Base-by-base conservation (phyloP, 1,140 invertebrate genomes). In the Ceratina calcarata region DNA sequence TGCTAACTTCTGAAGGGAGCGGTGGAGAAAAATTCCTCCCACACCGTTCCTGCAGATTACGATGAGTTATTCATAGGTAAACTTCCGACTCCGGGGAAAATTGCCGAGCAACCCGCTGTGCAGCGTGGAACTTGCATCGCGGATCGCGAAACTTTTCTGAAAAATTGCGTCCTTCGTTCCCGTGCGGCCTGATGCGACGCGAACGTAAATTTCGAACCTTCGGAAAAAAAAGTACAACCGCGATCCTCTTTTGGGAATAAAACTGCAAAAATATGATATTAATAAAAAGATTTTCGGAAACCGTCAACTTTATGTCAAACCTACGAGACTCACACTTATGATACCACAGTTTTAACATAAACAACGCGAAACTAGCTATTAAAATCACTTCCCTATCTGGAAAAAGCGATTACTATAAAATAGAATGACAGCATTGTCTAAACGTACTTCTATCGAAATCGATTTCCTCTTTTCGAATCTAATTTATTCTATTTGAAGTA, bases 61-160 rank as follows among this genome's bases (percentile, higher is more conserved):
- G 49, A 77, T 70, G 57, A 71, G 75, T 78, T 71, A 71, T 78
- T 71, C 75, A 62, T 78, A 71, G 75, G 49, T 70, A 70, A 78
- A 77, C 66, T 77, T 70, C 15, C n/a, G 24, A 6, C 13, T 16
- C 22, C 15, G 16, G 8, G 75, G 58, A 55, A 71, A 78, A 78
- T 64, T 71, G 58, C 75, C 20, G 45, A 66, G 18, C 51, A 74
- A 65, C 57, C 51, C 57, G 18, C 51, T 22, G 32, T 27, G 27
- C 24, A 32, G 61, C 15, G 66, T 10, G 64, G 49, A 77, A 77
- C 66, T 77, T 77, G 24, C 45, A 22, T 24, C 75, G 13, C 24
- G 32, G 74, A 7, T 24, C n/a, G 8, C 62, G 58, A 60, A 78
- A 78, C 58, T 78, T 78, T 27, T 45, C 75, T 62, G 49, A 78